phyloP scores from a whole-genome alignment of 30 jellyfish, hydroid and myxozoan species.

The Aurelia sp. region DNA sequence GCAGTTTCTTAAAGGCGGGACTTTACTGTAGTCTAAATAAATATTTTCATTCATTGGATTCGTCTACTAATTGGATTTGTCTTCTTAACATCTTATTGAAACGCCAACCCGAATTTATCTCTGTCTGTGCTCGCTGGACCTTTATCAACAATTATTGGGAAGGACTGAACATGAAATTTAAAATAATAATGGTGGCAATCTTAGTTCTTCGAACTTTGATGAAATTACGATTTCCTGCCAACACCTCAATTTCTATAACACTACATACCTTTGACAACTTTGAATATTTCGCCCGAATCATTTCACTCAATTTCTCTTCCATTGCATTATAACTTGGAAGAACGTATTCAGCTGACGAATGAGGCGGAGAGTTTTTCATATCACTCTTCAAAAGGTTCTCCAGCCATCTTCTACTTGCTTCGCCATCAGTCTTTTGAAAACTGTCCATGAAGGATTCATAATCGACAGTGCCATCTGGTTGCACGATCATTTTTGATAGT shows the following conservation, averaged over 20 bases:
- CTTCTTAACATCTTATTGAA: too few species aligned
- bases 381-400: constrained; percentile 43
- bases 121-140: too few species aligned
- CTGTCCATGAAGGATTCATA: constrained; percentile 51
- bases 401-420: constrained; percentile 59
- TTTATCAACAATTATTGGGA: too few species aligned
- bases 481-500: constrained; percentile 18
- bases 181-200: too few species aligned
- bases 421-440: constrained; percentile 47
- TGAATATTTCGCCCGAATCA: constrained; percentile 28
- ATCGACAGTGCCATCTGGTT: constrained; percentile 44
- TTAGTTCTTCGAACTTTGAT: too few species aligned
- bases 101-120: too few species aligned
- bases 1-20: too few species aligned
- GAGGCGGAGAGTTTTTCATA: constrained; percentile 1
- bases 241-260: neutral
- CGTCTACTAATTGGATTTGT: too few species aligned
- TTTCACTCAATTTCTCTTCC: constrained; percentile 41
- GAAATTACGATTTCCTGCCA: too few species aligned
- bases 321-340: constrained; percentile 19
- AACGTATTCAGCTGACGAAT: neutral
- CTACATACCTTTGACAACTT: constrained; percentile 26
- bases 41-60: too few species aligned
- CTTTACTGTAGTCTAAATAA: too few species aligned
- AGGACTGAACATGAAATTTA: too few species aligned